These are phyloP conservation scores for Cathartes aura DNA, from an alignment of 2,113 vertebrate genomes.

Conservation along the genomic window DNA sequence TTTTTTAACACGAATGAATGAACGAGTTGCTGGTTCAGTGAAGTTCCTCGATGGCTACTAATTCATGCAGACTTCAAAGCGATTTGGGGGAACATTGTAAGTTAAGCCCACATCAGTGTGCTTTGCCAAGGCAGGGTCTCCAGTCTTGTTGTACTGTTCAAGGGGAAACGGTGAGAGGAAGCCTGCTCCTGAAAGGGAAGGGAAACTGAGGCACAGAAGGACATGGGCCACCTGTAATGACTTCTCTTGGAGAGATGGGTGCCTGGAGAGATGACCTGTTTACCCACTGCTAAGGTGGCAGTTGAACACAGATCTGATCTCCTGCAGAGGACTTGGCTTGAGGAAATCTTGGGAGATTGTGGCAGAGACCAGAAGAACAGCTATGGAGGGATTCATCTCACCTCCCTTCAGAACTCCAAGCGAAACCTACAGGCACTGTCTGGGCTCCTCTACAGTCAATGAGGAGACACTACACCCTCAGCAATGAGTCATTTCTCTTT, in stretches of 20 bases:
- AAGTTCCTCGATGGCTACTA: background rate
- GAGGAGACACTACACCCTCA: background rate
- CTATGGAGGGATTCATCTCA: background rate
- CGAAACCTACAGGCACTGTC: too few species aligned
- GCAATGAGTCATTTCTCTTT: background rate
- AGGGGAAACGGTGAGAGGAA: background rate
- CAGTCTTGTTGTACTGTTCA: background rate
- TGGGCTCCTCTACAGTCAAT: background rate
- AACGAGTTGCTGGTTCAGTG: background rate
- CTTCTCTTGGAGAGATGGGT: background rate
- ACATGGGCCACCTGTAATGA: fast-evolving
- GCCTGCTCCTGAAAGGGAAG: background rate
- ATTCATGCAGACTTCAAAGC: background rate
- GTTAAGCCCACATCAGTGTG: background rate
- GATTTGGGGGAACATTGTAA: background rate
- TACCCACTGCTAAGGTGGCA: background rate
- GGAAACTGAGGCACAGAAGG: background rate
- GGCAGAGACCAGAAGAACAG: background rate
- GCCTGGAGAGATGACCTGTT: background rate
- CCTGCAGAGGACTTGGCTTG: background rate
- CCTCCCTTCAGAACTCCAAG: background rate
- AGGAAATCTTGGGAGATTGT: background rate
- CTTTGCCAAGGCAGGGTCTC: background rate
- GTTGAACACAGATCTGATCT: background rate
- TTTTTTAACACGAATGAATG: background rate